Evolutionary conservation across 1,140 invertebrate species (phyloP).

Genomic region (Drosophila triauraria): DNA sequence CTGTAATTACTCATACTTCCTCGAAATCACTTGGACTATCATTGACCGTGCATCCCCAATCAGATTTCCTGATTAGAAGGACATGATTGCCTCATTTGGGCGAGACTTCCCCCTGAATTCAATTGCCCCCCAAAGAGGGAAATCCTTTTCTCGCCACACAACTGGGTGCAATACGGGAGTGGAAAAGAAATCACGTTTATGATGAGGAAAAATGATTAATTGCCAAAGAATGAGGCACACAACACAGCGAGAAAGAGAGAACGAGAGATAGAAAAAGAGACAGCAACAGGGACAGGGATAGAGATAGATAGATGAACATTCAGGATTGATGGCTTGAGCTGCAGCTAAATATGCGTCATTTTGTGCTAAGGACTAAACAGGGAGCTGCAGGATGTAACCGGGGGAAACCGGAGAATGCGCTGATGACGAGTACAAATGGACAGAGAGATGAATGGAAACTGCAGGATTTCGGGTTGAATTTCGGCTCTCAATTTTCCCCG

Average conservation of each 20-base stretch:
- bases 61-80: slow-evolving; percentile 26
- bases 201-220: slow-evolving; percentile 81
- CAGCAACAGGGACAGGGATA: slow-evolving; percentile 25
- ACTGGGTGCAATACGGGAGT: slow-evolving; percentile 59
- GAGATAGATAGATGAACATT: slow-evolving; percentile 49
- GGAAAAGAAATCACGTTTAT: slow-evolving; percentile 80
- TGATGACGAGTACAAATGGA: slow-evolving; percentile 78
- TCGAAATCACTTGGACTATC: slow-evolving; percentile 8
- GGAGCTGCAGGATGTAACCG: slow-evolving; percentile 13
- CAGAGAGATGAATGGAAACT: slow-evolving; percentile 72
- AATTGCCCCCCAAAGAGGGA: neutral
- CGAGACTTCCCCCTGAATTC: slow-evolving; percentile 7
- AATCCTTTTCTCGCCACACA: slow-evolving; percentile 42
- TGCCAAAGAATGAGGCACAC: slow-evolving; percentile 79
- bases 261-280: slow-evolving; percentile 18
- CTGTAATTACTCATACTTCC: slow-evolving; percentile 1
- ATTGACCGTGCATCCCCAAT: neutral
- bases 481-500: slow-evolving; percentile 7
- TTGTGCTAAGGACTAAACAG: slow-evolving; percentile 74
- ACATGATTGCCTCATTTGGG: slow-evolving; percentile 54
- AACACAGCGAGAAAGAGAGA: slow-evolving; percentile 18
- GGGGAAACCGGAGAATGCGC: slow-evolving; percentile 20
- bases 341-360: slow-evolving; percentile 82
- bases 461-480: slow-evolving; percentile 58
- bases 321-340: slow-evolving; percentile 79